Conservation (phyloP, 2,888 invertebrate genomes). For the Mesorhabditis belari region DNA sequence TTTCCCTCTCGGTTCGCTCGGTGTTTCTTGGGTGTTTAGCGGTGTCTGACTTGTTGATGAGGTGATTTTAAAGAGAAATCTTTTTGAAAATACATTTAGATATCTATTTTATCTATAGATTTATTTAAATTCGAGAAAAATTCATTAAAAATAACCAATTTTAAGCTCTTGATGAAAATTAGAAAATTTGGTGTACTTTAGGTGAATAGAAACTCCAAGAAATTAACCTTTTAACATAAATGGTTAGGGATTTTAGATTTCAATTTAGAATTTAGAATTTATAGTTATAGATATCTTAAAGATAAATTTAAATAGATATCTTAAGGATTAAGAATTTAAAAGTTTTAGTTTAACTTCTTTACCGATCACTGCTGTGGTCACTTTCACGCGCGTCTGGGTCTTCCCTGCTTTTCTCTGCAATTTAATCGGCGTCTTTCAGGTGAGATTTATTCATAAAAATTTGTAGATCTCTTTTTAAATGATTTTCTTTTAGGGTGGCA, state of each 20-base stretch:
- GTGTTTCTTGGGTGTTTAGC: constrained; percentile 42
- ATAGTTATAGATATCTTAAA: no score
- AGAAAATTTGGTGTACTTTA: no score
- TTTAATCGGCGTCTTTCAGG: constrained; percentile 46
- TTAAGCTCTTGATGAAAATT: no score
- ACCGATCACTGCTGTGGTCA: constrained; percentile 48
- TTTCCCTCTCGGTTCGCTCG: constrained; percentile 43
- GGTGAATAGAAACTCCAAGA: no score
- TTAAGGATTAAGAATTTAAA: no score
- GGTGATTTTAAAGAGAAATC: not conserved
- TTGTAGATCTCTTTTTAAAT: not conserved
- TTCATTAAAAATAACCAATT: no score
- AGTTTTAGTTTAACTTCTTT: constrained; percentile 42
- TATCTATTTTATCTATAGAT: no score
- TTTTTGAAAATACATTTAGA: no score
- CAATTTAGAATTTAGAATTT: constrained; percentile 40
- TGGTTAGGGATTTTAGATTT: not conserved
- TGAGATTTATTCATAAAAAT: not conserved
- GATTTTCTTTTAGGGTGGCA: constrained; percentile 41
- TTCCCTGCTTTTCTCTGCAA: constrained; percentile 47
- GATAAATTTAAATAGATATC: constrained; percentile 25
- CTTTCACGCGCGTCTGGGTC: constrained; percentile 47
- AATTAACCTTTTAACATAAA: no score
- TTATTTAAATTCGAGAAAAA: no score
- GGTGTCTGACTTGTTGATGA: constrained; percentile 34